Evolutionary conservation across 2,797 vertebrate species (phyloP).

Genomic region (Ibycter americanus): DNA sequence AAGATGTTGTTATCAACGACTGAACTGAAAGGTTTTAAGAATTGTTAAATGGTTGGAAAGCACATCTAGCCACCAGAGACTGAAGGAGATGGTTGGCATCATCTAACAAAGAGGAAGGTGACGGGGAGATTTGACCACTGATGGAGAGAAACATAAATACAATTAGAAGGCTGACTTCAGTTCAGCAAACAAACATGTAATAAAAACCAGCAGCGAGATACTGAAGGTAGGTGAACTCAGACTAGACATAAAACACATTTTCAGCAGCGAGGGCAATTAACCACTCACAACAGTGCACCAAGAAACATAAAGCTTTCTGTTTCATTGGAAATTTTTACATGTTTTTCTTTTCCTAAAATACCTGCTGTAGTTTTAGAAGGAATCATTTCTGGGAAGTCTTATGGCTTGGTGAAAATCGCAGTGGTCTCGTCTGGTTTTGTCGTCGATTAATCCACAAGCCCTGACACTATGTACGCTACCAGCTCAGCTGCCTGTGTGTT

Average conservation of each 20-base stretch:
- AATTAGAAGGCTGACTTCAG: neutral
- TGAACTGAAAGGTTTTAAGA: neutral
- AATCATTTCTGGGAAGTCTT: constrained; percentile 9
- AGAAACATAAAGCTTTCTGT: neutral
- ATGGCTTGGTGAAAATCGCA: neutral
- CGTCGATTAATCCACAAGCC: neutral
- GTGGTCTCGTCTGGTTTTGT: neutral
- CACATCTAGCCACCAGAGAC: neutral
- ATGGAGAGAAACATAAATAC: neutral
- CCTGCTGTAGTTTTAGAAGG: neutral
- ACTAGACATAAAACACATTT: neutral
- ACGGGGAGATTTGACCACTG: neutral
- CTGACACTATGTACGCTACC: neutral
- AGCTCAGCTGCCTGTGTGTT: neutral
- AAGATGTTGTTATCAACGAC: neutral
- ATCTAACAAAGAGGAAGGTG: neutral
- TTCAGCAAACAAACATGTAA: neutral
- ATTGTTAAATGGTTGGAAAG: neutral
- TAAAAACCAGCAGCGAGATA: neutral
- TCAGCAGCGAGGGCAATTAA: neutral
- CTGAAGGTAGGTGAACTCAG: neutral
- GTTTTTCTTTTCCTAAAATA: neutral
- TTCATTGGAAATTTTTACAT: neutral
- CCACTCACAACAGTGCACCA: neutral
- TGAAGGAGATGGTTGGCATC: neutral